These are phyloP conservation scores for Medauroidea extradentata DNA, from an alignment of 1,140 invertebrate species.

Conservation along the genomic window DNA sequence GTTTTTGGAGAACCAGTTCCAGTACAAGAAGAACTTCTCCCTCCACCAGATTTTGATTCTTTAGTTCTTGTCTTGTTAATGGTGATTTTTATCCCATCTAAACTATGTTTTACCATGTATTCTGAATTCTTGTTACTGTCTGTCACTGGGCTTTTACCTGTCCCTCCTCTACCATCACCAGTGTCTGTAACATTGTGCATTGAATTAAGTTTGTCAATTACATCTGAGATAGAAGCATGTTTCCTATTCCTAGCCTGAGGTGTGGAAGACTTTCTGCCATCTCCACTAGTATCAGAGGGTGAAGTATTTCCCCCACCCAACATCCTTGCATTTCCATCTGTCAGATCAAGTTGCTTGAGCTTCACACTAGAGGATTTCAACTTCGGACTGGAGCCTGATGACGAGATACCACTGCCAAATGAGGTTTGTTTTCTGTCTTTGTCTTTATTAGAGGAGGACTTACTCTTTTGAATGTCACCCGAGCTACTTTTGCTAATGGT, in stretches of 20 bases:
- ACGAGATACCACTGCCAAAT: constrained; percentile 43
- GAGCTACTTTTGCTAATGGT: constrained; percentile 8
- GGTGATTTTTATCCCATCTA: constrained; percentile 82
- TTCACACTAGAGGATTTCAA: constrained; percentile 60
- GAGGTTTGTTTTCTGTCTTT: constrained; percentile 42
- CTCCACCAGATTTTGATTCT: constrained; percentile 51
- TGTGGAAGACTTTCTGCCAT: constrained; percentile 32
- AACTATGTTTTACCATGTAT: constrained; percentile 81
- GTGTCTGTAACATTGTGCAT: constrained; percentile 45
- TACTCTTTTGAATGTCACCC: constrained; percentile 25
- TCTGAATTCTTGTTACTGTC: constrained; percentile 65
- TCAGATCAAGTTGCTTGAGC: constrained; percentile 54
- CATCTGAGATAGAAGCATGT: constrained; percentile 67
- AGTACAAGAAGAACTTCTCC: constrained; percentile 37
- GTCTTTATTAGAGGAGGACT: constrained; percentile 37
- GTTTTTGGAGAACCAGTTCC: constrained; percentile 66
- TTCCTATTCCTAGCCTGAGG: constrained; percentile 62
- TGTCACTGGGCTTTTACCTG: constrained; percentile 49
- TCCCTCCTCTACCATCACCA: constrained; percentile 35
- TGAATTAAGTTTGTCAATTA: constrained; percentile 80
- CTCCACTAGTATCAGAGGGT: constrained; percentile 2
- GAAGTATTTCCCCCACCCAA: constrained; percentile 19
- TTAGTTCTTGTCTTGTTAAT: constrained; percentile 76
- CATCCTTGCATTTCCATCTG: background rate
- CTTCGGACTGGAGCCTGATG: constrained; percentile 54